Evolutionary conservation across 2,888 invertebrate species (phyloP).

Genomic region (Pogonocherus hispidulus): DNA sequence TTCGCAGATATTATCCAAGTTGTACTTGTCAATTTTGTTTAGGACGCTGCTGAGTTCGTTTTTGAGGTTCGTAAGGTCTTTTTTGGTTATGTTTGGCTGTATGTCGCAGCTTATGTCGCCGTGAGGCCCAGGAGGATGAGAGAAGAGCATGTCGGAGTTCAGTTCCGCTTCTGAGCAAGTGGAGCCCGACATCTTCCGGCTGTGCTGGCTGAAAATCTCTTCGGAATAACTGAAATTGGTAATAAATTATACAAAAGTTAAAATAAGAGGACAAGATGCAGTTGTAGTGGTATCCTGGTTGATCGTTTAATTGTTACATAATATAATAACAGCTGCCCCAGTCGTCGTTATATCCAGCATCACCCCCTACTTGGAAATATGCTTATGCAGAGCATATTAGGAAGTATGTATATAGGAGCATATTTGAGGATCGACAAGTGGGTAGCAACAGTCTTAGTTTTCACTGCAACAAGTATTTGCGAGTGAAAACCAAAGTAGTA

Average conservation of each 20-base stretch:
- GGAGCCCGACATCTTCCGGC: constrained; percentile 72
- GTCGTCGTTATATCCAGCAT: too few relatives aligned
- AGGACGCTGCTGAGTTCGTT: constrained; percentile 56
- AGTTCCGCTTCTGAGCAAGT: constrained; percentile 68
- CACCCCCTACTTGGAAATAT: too few relatives aligned
- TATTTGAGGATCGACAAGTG: too few relatives aligned
- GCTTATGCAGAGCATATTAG: too few relatives aligned
- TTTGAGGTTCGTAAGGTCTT: constrained; percentile 60
- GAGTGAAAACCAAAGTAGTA: too few relatives aligned
- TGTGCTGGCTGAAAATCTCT: constrained; percentile 78
- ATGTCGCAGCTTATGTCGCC: constrained; percentile 53
- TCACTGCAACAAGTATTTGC: too few relatives aligned
- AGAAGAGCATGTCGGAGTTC: constrained; percentile 65
- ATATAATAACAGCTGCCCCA: too few relatives aligned
- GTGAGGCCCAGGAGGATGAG: constrained; percentile 56
- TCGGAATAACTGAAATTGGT: constrained; percentile 73
- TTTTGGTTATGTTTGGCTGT: constrained; percentile 52
- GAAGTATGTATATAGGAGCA: too few relatives aligned
- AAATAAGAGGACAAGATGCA: too few relatives aligned
- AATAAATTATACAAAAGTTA: constrained; percentile 10
- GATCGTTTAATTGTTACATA: too few relatives aligned
- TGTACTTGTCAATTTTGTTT: constrained; percentile 53
- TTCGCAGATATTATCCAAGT: constrained; percentile 57
- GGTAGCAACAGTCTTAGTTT: too few relatives aligned
- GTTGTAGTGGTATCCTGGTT: too few relatives aligned